Conservation (phyloP, 2,797 vertebrate genomes). For the Sebastes iracundus region DNA sequence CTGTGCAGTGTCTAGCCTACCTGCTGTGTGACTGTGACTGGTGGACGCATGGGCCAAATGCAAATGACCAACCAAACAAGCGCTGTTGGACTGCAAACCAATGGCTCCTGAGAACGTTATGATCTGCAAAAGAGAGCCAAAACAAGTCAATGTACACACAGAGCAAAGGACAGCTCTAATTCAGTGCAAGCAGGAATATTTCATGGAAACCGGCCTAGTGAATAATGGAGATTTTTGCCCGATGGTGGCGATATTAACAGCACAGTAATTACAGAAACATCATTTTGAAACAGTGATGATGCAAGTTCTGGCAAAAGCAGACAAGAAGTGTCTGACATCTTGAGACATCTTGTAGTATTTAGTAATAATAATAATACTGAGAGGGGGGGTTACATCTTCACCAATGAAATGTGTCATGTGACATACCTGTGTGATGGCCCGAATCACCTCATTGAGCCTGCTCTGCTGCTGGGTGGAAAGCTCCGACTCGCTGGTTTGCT, state of each 20-base stretch:
- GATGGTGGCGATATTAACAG: not conserved
- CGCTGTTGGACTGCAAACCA: conserved; percentile 93
- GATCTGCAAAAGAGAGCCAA: conserved; percentile 77
- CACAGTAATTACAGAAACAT: not conserved
- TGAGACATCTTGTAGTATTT: too few relatives aligned
- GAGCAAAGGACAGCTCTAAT: accelerated
- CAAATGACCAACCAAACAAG: conserved; percentile 91
- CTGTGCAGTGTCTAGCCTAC: conserved; percentile 64
- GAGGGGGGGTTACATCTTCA: not conserved
- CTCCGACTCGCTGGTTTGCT: conserved; percentile 90
- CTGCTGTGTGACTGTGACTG: conserved; percentile 88
- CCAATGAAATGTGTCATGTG: not conserved
- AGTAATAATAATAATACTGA: not conserved
- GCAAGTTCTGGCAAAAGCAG: not conserved
- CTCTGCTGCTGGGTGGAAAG: conserved; percentile 90
- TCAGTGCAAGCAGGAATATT: not conserved
- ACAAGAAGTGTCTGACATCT: too few relatives aligned
- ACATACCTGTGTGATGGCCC: conserved; percentile 89
- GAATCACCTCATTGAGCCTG: conserved; percentile 92
- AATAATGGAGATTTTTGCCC: not conserved
- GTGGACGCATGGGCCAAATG: conserved; percentile 89
- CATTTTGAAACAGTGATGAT: not conserved
- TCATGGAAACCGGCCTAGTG: not conserved
- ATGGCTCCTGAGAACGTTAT: conserved; percentile 90
- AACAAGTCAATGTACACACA: not conserved